phyloP scores from a whole-genome alignment of 2,888 invertebrate genomes.

The Auanema sp. region DNA sequence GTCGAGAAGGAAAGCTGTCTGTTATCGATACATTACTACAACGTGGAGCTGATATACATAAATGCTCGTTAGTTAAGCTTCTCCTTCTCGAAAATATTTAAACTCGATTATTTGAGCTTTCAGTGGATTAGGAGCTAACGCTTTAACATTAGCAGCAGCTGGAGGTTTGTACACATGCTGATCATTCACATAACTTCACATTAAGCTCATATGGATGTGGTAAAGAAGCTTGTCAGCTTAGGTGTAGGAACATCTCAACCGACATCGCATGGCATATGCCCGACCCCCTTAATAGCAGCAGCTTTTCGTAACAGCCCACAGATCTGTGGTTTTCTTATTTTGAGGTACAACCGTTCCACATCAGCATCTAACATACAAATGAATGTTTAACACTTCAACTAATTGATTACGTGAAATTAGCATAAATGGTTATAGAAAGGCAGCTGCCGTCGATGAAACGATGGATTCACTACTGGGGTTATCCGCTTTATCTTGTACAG shows the following conservation, averaged over 20 bases:
- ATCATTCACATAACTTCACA: background rate
- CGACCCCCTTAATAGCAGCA: conserved; percentile 53
- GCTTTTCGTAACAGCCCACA: conserved; percentile 41
- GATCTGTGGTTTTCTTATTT: conserved; percentile 36
- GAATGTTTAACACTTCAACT: background rate
- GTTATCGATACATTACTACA: conserved; percentile 57
- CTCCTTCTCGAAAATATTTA: background rate
- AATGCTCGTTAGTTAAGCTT: conserved; percentile 32
- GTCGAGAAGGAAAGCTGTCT: conserved; percentile 51
- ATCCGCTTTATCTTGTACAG: conserved; percentile 35
- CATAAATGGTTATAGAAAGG: conserved; percentile 5
- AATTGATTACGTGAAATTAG: too few species aligned
- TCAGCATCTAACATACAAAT: background rate
- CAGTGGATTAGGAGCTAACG: conserved; percentile 37
- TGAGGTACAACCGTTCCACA: conserved; percentile 14
- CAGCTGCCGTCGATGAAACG: conserved; percentile 31
- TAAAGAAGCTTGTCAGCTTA: conserved; percentile 36
- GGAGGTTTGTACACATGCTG: conserved; percentile 20
- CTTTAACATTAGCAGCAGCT: conserved; percentile 42
- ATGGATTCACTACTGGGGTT: conserved; percentile 30
- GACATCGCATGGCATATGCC: conserved; percentile 28
- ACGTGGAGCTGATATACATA: conserved; percentile 44
- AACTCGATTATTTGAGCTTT: conserved; percentile 2
- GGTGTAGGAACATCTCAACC: conserved; percentile 18
- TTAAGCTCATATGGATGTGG: conserved; percentile 39